Percentiles rank a stretch among this genome's conserved stretches.
phyloP scores from a whole-genome alignment of 2,113 vertebrate genomes.

The Castor canadensis region DNA sequence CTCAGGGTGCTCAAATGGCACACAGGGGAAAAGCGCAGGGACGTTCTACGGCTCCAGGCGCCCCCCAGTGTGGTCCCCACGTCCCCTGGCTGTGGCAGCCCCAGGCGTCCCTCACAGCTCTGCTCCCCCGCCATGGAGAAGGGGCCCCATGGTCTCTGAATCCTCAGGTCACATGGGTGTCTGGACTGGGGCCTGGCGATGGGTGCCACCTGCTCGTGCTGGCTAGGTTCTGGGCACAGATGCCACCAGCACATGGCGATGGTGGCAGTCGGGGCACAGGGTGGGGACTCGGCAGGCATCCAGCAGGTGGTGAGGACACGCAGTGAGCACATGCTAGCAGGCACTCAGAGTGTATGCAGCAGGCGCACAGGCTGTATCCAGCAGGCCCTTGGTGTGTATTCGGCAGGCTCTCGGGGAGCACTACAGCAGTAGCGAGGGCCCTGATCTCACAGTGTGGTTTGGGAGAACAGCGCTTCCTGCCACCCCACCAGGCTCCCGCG shows the following conservation, averaged over 20 bases:
- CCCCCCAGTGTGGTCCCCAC: too few species aligned
- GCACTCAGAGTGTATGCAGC: neutral
- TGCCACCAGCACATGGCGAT: too few species aligned
- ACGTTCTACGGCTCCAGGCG: neutral
- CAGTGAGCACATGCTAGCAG: neutral
- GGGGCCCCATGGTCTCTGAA: neutral
- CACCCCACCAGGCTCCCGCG: too few species aligned
- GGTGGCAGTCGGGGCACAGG: too few species aligned
- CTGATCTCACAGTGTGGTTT: too few species aligned
- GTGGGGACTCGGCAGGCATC: neutral
- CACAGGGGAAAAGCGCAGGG: fast-evolving
- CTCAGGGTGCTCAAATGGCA: neutral
- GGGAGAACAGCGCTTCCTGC: too few species aligned
- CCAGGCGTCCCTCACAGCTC: too few species aligned
- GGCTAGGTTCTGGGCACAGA: too few species aligned
- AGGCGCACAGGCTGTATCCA: neutral
- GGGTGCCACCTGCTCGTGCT: too few species aligned
- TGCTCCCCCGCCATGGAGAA: neutral
- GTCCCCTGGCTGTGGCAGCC: too few species aligned
- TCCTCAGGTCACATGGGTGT: fast-evolving
- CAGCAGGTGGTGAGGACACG: too few species aligned
- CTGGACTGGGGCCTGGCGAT: too few species aligned
- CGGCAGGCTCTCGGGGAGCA: neutral
- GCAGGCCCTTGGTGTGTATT: neutral
- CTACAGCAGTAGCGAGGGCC: neutral